phyloP scores from a whole-genome alignment of 2,113 vertebrate species.

The Indicator indicator region DNA sequence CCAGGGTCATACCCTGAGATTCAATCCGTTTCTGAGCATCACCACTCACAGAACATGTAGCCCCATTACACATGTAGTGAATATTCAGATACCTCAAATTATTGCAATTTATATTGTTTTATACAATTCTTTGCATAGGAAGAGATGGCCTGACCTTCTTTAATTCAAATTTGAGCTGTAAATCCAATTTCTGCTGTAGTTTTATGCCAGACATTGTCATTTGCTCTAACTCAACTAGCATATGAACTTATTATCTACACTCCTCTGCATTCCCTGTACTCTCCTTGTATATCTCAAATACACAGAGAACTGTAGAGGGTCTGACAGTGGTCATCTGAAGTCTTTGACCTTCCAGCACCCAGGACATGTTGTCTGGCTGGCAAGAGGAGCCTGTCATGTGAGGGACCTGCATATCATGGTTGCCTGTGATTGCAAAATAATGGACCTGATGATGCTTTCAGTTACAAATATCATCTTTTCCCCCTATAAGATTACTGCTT shows the following conservation, averaged over 20 bases:
- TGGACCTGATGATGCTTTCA: background rate
- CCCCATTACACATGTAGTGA: background rate
- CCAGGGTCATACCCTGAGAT: background rate
- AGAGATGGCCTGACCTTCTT: background rate
- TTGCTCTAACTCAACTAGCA: background rate
- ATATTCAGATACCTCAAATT: background rate
- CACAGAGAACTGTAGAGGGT: background rate
- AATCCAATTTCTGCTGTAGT: rapidly evolving
- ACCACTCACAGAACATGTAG: background rate
- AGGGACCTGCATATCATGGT: background rate
- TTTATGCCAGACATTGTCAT: background rate
- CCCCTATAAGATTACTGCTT: background rate
- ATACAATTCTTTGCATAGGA: background rate
- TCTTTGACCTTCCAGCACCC: background rate
- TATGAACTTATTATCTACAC: background rate
- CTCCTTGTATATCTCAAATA: background rate
- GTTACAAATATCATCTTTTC: rapidly evolving
- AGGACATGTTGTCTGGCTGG: background rate
- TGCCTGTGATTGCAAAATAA: background rate
- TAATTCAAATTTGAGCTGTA: background rate
- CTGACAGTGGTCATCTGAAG: background rate
- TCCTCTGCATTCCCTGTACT: background rate
- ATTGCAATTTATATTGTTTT: background rate
- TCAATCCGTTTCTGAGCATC: background rate
- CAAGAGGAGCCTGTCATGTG: background rate